A percentile compares a stretch with the other conserved stretches of the same genome.
Conservation (phyloP, 2,797 vertebrate species). For the Hydrocynus forskahlii region DNA sequence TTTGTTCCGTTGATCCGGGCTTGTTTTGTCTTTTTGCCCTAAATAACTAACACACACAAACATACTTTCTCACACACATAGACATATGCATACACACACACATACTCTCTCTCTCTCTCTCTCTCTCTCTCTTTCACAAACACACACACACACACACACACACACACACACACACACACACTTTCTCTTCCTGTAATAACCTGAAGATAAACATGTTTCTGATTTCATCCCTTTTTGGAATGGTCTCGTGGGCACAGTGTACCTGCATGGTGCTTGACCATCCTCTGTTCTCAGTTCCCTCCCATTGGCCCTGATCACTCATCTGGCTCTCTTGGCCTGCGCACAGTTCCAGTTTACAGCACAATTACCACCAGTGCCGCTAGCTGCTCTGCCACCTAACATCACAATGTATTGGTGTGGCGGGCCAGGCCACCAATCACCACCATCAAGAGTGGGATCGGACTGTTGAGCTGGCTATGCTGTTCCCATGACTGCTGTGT, state of each 20-base stretch:
- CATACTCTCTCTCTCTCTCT: too few relatives aligned
- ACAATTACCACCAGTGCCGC: slow-evolving; percentile 41
- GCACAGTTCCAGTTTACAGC: slow-evolving; percentile 20
- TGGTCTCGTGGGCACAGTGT: slow-evolving; percentile 3
- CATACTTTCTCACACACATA: too few relatives aligned
- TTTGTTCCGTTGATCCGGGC: too few relatives aligned
- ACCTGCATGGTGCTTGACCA: slow-evolving; percentile 24
- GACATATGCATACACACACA: too few relatives aligned
- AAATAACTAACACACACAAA: too few relatives aligned
- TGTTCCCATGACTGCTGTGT: slow-evolving; percentile 37
- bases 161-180: too few relatives aligned
- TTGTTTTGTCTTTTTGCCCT: too few relatives aligned
- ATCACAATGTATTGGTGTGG: slow-evolving; percentile 51
- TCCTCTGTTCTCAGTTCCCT: slow-evolving; percentile 27
- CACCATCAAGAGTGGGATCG: slow-evolving; percentile 37
- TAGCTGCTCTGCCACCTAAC: slow-evolving; percentile 36
- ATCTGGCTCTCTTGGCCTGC: slow-evolving; percentile 24
- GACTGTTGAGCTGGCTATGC: slow-evolving; percentile 31
- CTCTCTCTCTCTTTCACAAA: too few relatives aligned
- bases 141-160: too few relatives aligned
- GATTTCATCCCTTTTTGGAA: slow-evolving; percentile 4
- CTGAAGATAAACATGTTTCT: slow-evolving; percentile 44
- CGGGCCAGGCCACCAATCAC: slow-evolving; percentile 48
- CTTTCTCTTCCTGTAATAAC: slow-evolving; percentile 17
- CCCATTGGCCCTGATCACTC: slow-evolving; percentile 21